Evolutionary conservation across 1,140 invertebrate species (phyloP), one percentile per base, ranked within the genome.

Genomic region (Acromyrmex charruanus): DNA sequence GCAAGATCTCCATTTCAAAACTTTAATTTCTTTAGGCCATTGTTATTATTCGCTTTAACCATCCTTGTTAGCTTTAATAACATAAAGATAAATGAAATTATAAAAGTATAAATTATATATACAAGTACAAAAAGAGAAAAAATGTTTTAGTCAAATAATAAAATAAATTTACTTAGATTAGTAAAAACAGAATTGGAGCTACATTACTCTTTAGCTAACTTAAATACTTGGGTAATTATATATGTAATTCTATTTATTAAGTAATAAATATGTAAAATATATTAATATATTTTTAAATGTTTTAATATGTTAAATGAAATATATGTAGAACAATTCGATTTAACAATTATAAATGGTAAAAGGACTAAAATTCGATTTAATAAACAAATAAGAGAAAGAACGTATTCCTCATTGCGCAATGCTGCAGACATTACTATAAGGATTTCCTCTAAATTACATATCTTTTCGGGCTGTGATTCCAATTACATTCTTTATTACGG

Each of bases 11-110:
- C 49, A 49, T 51, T 75, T 75, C 69, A n/a, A 61, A 35, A 84
- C 25, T 75, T 75, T 74, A 61, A 74, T 84, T 55, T 74, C 55
- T 59, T 74, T 31, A 35, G 44, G 61, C 28, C 12, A 84, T 74
- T 74, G 21, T 28, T 74, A 63, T 35, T 35, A 84, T 55, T 75
- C 25, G 28, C 53, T 44, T 44, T 31, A 39, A 3, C 21, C 10
- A 49, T 28, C 12, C 10, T 18, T 59, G 25, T 61, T 71, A 58
- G 21, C 10, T 84, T 39, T 74, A 61, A 28, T 75, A 84, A 61
- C 21, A 63, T 44, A 61, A 84, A 75, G 69, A 75, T 61, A 84
- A 84, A 84, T 55, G 80, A 18, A 84, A 74, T 75, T 75, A 44
- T 44, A 61, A 75, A 84, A 84, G 1, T 16, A 55, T 84, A 74